Evolutionary conservation across 2,888 invertebrate genomes (phyloP).

Genomic region (Piscicola geometra): DNA sequence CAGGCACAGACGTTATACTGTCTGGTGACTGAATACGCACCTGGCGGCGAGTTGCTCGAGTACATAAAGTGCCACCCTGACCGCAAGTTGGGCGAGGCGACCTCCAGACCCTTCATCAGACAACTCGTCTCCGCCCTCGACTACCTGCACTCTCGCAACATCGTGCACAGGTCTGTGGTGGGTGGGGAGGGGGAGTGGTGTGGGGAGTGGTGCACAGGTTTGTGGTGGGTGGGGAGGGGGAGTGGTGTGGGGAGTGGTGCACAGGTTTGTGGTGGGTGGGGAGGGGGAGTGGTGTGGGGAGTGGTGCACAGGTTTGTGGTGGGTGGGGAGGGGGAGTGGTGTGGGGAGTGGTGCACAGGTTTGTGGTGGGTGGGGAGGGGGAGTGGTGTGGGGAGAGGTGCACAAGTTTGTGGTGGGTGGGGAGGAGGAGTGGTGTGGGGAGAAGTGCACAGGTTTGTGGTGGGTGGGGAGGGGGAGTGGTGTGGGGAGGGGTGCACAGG

Average conservation of each 20-base stretch:
- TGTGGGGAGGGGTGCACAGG: too few species aligned
- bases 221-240: neutral
- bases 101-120: conserved; percentile 62
- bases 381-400: too few species aligned
- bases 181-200: neutral
- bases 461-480: too few species aligned
- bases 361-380: neutral
- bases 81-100: conserved; percentile 62
- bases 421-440: too few species aligned
- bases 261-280: too few species aligned
- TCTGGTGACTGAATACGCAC: conserved; percentile 69
- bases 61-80: conserved; percentile 63
- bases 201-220: neutral
- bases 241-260: too few species aligned
- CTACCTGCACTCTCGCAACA: conserved; percentile 66
- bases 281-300: too few species aligned
- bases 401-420: too few species aligned
- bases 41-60: conserved; percentile 69
- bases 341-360: neutral
- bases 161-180: conserved; percentile 64
- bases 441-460: too few species aligned
- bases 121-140: conserved; percentile 67
- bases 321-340: neutral
- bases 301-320: neutral
- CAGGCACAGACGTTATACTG: conserved; percentile 69